Base-by-base conservation (phyloP, 2,797 vertebrate genomes). In the Chelon auratus region DNA sequence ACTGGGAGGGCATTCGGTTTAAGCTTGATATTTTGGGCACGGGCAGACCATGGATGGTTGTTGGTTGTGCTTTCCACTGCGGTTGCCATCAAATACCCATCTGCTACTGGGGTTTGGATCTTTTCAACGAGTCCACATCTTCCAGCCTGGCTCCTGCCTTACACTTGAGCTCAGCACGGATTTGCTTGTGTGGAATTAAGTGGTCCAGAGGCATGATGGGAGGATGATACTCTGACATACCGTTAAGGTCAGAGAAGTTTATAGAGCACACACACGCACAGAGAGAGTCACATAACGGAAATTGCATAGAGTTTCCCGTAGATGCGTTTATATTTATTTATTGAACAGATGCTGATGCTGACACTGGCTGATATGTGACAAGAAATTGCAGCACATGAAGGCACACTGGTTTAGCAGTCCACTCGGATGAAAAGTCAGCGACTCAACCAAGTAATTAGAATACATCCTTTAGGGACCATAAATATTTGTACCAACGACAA, bases 1-100 rank as follows among this genome's bases (percentile, higher is more conserved):
- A 42, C 17, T 18, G 33, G 53, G 71, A 78, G 80, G 81, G 70
- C 75, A 56, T 79, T 60, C 22, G 58, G 78, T 83, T 85, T 79
- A 72, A 73, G 56, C 56, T 56, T 72, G 86, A 86, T 93, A 92
- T 91, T 93, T 91, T 83, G 73, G 88, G 69, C 58, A 57, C 83
- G 73, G 88, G 69, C 58, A 57, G 68, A 83, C 48, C 48, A 26
- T 18, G 59, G 73, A 75, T 53, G 65, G 3, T 57, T 65, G 40
- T 53, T 36, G 61, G 83, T 82, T 87, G 67, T 75, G 83, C 88
- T 93, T 90, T 92, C 85, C 78, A 71, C 74, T 82, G 87, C 33
- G 82, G 91, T 89, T 89, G 75, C 78, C 87, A 82, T 89, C 81
- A 84, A 86, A 81, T 84, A 13, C 26, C 78, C 87, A 82, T 89